These are phyloP conservation scores for Gephyroberyx darwinii DNA, from an alignment of 2,797 vertebrate genomes.

Conservation along the genomic window DNA sequence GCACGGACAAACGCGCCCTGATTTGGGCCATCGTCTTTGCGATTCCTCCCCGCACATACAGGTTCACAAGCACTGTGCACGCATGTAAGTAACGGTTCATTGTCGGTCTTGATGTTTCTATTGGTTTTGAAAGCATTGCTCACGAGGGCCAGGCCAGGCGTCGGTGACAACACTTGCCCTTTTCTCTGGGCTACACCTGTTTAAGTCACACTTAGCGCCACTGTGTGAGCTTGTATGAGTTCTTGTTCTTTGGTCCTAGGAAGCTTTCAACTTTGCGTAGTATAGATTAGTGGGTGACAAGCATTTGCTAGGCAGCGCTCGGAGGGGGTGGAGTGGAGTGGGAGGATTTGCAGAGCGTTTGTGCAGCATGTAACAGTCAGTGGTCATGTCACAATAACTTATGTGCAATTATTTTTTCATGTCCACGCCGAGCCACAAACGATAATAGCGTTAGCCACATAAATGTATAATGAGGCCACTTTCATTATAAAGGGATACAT, in stretches of 20 bases:
- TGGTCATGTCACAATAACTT: constrained; percentile 47
- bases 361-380: constrained; percentile 18
- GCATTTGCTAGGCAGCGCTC: not conserved
- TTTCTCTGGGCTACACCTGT: constrained; percentile 15
- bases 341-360: not conserved
- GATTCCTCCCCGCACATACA: not conserved
- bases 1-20: too few relatives aligned
- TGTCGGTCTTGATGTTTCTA: not conserved
- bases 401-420: constrained; percentile 55
- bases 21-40: constrained; percentile 1
- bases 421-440: constrained; percentile 47
- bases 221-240: not conserved
- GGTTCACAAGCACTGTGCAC: not conserved
- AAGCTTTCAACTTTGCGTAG: not conserved
- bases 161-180: constrained; percentile 8
- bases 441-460: constrained; percentile 60
- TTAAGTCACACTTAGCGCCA: constrained; percentile 6
- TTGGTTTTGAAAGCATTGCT: constrained; percentile 18
- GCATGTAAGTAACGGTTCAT: not conserved
- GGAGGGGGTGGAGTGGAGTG: not conserved
- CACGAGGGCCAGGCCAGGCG: constrained; percentile 7
- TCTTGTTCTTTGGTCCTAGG: too few relatives aligned
- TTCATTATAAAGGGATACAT: constrained; percentile 50
- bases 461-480: constrained; percentile 62
- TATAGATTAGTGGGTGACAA: not conserved